A percentile compares a stretch with the other conserved stretches of the same genome.
Conservation (phyloP, 2,113 vertebrate species). For the Elachura formosa region DNA sequence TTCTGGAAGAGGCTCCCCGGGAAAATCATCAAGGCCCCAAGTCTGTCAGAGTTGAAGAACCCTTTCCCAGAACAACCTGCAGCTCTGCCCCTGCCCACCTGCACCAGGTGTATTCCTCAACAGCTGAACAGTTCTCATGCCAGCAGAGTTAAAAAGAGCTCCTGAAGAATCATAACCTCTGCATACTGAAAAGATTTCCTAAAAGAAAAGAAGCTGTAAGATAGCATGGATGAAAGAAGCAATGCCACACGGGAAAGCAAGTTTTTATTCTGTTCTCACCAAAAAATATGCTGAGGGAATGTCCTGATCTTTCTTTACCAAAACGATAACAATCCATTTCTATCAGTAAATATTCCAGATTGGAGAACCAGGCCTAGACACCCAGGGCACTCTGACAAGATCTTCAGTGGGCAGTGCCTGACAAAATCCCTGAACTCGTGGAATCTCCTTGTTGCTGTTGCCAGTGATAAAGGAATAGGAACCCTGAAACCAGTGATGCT, state of each 20-base stretch:
- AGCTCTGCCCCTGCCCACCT: background rate
- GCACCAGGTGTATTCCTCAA: background rate
- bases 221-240: background rate
- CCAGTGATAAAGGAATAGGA: background rate
- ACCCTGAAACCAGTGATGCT: background rate
- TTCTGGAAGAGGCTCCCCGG: background rate
- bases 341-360: background rate
- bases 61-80: background rate
- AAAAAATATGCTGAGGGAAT: background rate
- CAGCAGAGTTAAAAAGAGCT: background rate
- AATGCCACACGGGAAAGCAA: background rate
- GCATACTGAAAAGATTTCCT: background rate
- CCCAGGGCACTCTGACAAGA: fast-evolving
- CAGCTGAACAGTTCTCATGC: background rate
- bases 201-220: background rate
- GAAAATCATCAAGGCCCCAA: background rate
- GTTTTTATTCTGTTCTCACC: background rate
- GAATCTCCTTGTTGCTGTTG: background rate
- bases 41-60: background rate
- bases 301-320: background rate
- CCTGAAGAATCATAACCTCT: background rate
- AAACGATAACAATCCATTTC: background rate
- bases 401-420: background rate
- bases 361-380: background rate
- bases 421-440: background rate